Percentiles rank a stretch among this genome's conserved stretches.
Conservation (phyloP, 2,113 vertebrate genomes). For the Macheiramphus alcinus region DNA sequence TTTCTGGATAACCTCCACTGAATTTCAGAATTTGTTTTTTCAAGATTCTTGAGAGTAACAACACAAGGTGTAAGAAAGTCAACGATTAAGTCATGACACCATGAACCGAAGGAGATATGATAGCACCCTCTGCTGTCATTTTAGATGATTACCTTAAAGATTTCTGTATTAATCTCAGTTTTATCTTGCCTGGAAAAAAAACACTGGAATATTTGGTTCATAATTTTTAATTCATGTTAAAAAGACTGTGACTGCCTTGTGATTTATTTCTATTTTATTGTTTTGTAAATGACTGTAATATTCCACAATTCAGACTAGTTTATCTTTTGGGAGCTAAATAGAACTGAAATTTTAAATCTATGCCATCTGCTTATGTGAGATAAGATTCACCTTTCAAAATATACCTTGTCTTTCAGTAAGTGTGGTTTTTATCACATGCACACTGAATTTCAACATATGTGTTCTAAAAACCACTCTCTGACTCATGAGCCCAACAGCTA, state of each 20-base stretch:
- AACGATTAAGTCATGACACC: rapidly evolving
- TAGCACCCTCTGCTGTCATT: slow-evolving; percentile 45
- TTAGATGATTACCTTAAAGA: not conserved
- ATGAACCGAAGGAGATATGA: not conserved
- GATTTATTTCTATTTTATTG: not conserved
- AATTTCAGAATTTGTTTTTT: not conserved
- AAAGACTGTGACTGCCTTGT: not conserved
- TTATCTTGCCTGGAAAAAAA: not conserved
- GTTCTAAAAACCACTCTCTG: not conserved
- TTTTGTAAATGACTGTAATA: not conserved
- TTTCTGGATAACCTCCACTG: not conserved
- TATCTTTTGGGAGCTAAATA: not conserved
- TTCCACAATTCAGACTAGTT: not conserved
- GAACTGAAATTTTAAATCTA: not conserved
- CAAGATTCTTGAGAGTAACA: not conserved
- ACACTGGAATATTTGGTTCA: not conserved
- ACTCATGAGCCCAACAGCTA: not conserved
- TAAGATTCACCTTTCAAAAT: not conserved
- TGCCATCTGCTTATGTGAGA: not conserved
- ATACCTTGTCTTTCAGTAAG: not conserved
- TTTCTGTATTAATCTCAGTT: not conserved
- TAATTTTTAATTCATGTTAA: not conserved
- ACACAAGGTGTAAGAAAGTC: rapidly evolving
- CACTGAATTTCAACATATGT: not conserved
- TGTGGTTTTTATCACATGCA: not conserved